A percentile compares a stretch with the other conserved stretches of the same genome.
phyloP scores from a whole-genome alignment of 2,888 invertebrate genomes.

The Papilio protenor region DNA sequence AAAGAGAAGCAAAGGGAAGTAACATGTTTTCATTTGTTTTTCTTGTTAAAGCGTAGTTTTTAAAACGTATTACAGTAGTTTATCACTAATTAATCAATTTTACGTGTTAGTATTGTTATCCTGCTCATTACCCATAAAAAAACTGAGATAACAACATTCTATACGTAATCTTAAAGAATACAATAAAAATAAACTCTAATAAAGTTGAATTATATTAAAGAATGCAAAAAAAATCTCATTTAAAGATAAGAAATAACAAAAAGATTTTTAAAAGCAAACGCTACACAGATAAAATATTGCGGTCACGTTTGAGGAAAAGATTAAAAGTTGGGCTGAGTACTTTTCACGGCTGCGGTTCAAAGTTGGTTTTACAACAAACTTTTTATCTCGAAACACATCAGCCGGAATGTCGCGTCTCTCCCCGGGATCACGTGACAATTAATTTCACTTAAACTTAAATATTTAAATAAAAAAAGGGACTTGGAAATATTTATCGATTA shows the following conservation, averaged over 20 bases:
- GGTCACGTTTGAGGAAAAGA: conserved; percentile 33
- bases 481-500: too few species aligned
- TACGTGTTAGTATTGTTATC: too few species aligned
- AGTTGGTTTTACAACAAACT: conserved; percentile 7
- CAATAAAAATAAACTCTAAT: neutral
- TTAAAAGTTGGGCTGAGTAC: conserved; percentile 14
- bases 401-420: neutral
- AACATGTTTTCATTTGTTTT: too few species aligned
- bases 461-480: neutral
- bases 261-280: conserved; percentile 1
- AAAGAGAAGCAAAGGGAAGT: too few species aligned
- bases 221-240: neutral
- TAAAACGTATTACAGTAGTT: too few species aligned
- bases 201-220: neutral
- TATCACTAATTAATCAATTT: too few species aligned
- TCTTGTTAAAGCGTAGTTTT: too few species aligned
- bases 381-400: conserved; percentile 1
- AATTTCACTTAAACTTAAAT: neutral
- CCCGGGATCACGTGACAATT: neutral
- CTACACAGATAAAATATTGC: neutral
- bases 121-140: too few species aligned
- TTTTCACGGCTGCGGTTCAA: neutral
- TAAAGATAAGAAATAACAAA: conserved; percentile 1
- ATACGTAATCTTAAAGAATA: neutral
- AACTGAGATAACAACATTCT: too few species aligned